A percentile compares a stretch with the other conserved stretches of the same genome.
phyloP scores from a whole-genome alignment of 2,113 vertebrate genomes.

The Pipa parva region DNA sequence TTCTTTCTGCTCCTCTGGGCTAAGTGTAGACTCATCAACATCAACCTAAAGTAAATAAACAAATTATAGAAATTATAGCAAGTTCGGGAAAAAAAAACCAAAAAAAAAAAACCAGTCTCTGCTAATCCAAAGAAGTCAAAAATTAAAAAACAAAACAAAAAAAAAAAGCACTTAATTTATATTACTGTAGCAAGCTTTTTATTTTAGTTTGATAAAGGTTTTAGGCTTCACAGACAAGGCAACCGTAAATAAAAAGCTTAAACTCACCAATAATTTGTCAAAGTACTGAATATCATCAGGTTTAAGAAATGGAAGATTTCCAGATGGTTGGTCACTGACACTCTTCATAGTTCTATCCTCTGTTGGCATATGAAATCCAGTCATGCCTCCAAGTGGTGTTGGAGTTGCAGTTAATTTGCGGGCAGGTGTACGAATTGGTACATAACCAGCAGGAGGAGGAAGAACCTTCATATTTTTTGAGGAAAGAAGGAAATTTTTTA shows the following conservation, averaged over 20 bases:
- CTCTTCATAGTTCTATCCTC: constrained; percentile 94
- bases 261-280: constrained; percentile 88
- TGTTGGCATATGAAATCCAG: constrained; percentile 96
- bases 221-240: no score
- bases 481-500: no score
- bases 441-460: constrained; percentile 92
- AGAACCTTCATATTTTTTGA: constrained; percentile 69
- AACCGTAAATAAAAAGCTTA: neutral
- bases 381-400: constrained; percentile 95
- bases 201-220: no score
- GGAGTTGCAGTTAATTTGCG: constrained; percentile 93
- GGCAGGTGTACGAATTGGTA: constrained; percentile 94
- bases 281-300: constrained; percentile 98
- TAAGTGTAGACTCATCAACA: constrained; percentile 95
- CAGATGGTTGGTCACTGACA: constrained; percentile 94
- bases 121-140: no score
- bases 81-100: no score
- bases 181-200: no score
- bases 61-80: no score
- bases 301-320: constrained; percentile 96
- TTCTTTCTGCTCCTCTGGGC: constrained; percentile 96
- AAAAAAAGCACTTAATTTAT: no score
- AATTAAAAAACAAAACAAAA: no score
- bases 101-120: no score
- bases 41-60: constrained; percentile 73